Evolutionary conservation across 2,888 invertebrate species (phyloP).

Genomic region (Drosophila hawaiiensis): DNA sequence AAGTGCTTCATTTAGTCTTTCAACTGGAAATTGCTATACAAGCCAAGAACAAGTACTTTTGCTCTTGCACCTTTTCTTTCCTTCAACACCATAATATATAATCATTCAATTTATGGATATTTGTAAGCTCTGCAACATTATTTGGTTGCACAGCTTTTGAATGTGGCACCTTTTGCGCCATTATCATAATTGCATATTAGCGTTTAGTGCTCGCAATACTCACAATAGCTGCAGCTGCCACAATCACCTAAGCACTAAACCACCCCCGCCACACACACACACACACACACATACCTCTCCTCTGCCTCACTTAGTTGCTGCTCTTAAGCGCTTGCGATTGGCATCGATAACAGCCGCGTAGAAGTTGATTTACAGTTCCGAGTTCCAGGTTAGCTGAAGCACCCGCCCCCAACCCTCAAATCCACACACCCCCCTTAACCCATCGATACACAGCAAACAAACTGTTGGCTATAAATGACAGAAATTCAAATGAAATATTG

Average conservation of each 20-base stretch:
- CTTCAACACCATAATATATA: neutral
- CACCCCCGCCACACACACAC: neutral
- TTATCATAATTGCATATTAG: constrained; percentile 48
- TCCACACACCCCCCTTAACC: neutral
- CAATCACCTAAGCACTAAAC: neutral
- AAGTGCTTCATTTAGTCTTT: neutral
- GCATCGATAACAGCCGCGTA: constrained; percentile 36
- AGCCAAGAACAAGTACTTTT: neutral
- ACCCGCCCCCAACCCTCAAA: neutral
- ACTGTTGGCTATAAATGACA: neutral
- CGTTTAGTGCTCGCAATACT: constrained; percentile 16
- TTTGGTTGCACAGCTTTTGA: neutral
- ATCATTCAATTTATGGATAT: neutral
- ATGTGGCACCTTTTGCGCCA: constrained; percentile 14
- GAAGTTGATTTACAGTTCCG: constrained; percentile 28
- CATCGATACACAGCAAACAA: neutral
- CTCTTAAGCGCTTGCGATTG: constrained; percentile 26
- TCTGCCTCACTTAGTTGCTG: constrained; percentile 2
- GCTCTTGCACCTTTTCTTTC: neutral
- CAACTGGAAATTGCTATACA: neutral
- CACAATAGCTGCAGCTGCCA: neutral
- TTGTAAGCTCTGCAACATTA: neutral
- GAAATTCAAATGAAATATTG: neutral
- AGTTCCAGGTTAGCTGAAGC: constrained; percentile 18
- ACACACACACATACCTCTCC: neutral